Conservation (phyloP, 64 coral and sea anemone genomes). For the Montipora capricornis region DNA sequence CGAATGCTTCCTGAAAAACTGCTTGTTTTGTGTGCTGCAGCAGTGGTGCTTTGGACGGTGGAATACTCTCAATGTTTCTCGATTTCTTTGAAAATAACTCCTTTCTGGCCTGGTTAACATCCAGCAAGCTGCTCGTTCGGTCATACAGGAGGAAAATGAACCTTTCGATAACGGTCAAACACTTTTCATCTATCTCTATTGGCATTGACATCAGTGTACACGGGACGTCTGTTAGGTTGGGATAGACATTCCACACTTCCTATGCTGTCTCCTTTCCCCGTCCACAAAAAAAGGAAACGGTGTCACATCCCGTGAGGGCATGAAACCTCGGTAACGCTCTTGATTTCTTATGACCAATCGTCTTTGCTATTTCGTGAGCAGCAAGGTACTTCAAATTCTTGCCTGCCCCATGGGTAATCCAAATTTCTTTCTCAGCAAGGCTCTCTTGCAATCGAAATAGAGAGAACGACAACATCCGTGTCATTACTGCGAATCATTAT, state of each 20-base stretch:
- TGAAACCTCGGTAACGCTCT: conserved; percentile 36
- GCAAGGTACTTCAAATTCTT: conserved; percentile 29
- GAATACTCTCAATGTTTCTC: neutral
- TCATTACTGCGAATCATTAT: conserved; percentile 44
- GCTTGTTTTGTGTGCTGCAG: neutral
- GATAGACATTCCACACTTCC: conserved; percentile 33
- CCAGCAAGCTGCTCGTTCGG: neutral
- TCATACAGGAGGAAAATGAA: neutral
- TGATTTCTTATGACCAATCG: neutral
- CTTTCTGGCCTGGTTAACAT: neutral
- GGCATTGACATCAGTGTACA: neutral
- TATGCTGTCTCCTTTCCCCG: conserved; percentile 9
- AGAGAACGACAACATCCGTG: conserved; percentile 20
- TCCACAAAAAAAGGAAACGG: conserved; percentile 9
- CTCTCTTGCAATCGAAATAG: neutral
- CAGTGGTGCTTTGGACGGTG: neutral
- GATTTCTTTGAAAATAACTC: conserved; percentile 15
- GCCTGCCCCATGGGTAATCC: conserved; percentile 52
- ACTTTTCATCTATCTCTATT: neutral
- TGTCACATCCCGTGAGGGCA: conserved; percentile 54
- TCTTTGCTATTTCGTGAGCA: conserved; percentile 20
- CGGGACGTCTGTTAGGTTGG: neutral
- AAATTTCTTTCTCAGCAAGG: conserved; percentile 8
- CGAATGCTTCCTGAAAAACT: neutral
- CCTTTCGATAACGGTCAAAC: neutral